phyloP scores from a whole-genome alignment of 2,888 invertebrate genomes.

The Torymus tubicola region DNA sequence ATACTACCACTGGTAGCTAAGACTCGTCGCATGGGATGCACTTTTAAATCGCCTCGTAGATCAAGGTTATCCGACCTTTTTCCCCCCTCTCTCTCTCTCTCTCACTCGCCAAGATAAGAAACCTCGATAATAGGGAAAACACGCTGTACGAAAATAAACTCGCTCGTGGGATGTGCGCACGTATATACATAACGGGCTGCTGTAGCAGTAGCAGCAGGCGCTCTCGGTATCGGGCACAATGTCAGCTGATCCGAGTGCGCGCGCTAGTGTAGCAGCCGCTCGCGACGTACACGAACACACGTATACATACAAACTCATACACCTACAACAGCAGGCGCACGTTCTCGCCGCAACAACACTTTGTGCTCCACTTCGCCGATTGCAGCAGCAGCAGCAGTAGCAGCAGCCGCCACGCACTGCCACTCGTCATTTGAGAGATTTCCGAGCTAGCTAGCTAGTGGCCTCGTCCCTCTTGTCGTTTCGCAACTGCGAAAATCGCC shows the following conservation, averaged over 20 bases:
- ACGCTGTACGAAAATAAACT: background rate
- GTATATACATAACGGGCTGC: background rate
- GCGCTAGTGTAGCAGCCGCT: background rate
- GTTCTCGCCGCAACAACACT: slow-evolving; percentile 7
- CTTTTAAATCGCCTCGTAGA: slow-evolving; percentile 5
- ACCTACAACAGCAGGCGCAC: background rate
- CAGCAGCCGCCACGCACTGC: too few species aligned
- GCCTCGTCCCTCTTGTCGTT: slow-evolving; percentile 28
- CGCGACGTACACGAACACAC: background rate
- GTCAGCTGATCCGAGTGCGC: slow-evolving; percentile 48
- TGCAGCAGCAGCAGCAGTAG: too few species aligned
- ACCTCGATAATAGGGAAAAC: too few species aligned
- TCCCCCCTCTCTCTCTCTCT: too few species aligned
- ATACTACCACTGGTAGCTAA: too few species aligned
- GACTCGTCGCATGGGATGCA: background rate
- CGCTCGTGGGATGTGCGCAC: background rate
- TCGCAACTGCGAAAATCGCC: background rate
- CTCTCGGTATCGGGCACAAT: slow-evolving; percentile 16
- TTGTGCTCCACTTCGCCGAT: slow-evolving; percentile 28
- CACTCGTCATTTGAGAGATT: slow-evolving; percentile 12
- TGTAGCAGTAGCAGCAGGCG: background rate
- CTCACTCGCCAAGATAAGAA: too few species aligned
- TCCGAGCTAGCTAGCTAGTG: background rate
- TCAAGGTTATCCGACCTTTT: too few species aligned
- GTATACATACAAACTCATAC: background rate